Evolutionary conservation across 1,140 invertebrate genomes (phyloP), one percentile per base, ranked within the genome.

Genomic region (Acromyrmex heyeri): DNA sequence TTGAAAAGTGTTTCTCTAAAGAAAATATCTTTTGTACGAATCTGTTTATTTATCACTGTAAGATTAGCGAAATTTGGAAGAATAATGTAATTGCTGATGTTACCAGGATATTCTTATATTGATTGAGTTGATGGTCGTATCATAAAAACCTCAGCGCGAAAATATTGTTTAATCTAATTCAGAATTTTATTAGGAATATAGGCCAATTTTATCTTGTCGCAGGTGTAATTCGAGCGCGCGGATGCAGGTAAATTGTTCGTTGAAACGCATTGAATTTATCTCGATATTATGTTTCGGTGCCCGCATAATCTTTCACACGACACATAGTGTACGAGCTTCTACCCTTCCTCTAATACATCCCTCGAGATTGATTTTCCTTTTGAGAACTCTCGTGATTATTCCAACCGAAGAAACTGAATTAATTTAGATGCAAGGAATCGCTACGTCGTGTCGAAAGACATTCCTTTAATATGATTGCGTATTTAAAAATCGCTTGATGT

Each of bases 161-260:
- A 48, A 24, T 64, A 61, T 61, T n/a, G 57, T 27, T 38, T 44
- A 24, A 64, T 64, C 16, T 62, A 62, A n/a, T 7, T 48, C 21
- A 48, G 10, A 67, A 38, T 72, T 30, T 70, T 18, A 67, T 61
- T 65, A 59, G n/a, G 48, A 24, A 57, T 21, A 24, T 59, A 75
- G 50, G 59, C 53, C 44, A 44, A 77, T 72, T 55, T 88, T 87
- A 79, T 59, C 59, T 86, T 62, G 59, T 73, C 64, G 70, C 85
- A 89, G 88, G 87, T 91, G 87, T 87, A 88, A 92, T 75, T 69
- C 59, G 90, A 93, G 73, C 57, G 55, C 38, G 59, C 59, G 87
- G 87, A 93, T 94, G 93, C 82, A 90, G 93, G 93, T 88, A 88
- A 93, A 94, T 94, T 94, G 94, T 94, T 93, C 90, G 87, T 69